phyloP scores from a whole-genome alignment of 2,113 vertebrate genomes.

The Caranx ignobilis region DNA sequence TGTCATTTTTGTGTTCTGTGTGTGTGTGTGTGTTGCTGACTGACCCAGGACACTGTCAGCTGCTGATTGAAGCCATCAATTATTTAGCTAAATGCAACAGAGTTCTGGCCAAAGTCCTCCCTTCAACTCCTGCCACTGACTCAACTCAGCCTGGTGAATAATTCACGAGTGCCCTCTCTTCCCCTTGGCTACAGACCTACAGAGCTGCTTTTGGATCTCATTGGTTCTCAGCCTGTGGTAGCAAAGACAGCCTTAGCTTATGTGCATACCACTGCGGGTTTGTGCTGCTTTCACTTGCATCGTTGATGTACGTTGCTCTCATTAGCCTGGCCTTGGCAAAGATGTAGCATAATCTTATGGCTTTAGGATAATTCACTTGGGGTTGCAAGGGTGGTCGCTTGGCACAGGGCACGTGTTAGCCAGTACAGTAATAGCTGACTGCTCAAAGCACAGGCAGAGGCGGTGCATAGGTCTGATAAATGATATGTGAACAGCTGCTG shows the following conservation, averaged over 20 bases:
- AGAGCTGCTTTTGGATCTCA: constrained; percentile 44
- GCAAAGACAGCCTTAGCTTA: constrained; percentile 51
- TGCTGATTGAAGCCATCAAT: constrained; percentile 65
- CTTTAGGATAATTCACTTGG: constrained; percentile 24
- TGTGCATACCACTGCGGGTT: constrained; percentile 30
- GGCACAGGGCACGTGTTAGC: background rate
- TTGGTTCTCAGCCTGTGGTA: constrained; percentile 49
- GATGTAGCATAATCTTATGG: constrained; percentile 15
- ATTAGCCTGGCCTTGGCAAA: constrained; percentile 19
- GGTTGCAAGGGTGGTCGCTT: constrained; percentile 2
- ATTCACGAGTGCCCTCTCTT: constrained; percentile 59
- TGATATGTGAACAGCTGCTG: constrained; percentile 9
- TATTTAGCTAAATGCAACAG: constrained; percentile 59
- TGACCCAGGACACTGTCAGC: constrained; percentile 20
- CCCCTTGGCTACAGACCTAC: constrained; percentile 38
- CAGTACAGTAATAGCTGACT: background rate
- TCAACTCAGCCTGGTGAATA: constrained; percentile 61
- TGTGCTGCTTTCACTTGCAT: constrained; percentile 18
- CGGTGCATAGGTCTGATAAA: background rate
- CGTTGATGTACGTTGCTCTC: constrained; percentile 42
- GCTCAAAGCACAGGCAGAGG: background rate
- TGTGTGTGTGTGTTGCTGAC: too few relatives aligned
- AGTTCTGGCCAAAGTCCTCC: constrained; percentile 54
- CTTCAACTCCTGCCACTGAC: constrained; percentile 51
- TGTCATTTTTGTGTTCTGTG: constrained; percentile 28